Percentiles rank a stretch among this genome's conserved stretches.
Conservation (phyloP, 2,888 invertebrate genomes). For the Drosophila acutilabella region DNA sequence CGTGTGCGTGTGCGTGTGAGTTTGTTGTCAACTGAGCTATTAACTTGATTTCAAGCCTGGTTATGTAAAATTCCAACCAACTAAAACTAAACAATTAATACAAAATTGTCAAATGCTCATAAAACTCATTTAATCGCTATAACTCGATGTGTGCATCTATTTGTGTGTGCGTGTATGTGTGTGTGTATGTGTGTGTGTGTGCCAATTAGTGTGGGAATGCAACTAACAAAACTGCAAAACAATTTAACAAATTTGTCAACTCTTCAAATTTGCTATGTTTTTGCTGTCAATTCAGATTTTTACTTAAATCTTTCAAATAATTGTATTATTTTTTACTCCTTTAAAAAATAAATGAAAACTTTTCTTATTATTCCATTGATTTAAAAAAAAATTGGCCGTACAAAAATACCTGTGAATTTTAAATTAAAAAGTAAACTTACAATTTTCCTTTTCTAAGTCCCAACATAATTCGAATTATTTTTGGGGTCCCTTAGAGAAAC, state of each 20-base stretch:
- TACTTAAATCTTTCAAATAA: too few relatives aligned
- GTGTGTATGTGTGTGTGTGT: slow-evolving; percentile 2
- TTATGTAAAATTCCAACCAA: slow-evolving; percentile 51
- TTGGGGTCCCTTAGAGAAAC: too few relatives aligned
- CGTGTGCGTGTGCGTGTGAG: slow-evolving; percentile 8
- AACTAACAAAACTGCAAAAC: slow-evolving; percentile 17
- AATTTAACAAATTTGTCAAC: slow-evolving; percentile 28
- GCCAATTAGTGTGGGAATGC: slow-evolving; percentile 56
- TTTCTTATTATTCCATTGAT: too few relatives aligned
- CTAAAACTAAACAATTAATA: slow-evolving; percentile 38
- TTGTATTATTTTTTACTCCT: too few relatives aligned
- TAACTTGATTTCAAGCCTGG: slow-evolving; percentile 13
- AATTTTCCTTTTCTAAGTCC: too few relatives aligned
- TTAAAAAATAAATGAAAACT: too few relatives aligned
- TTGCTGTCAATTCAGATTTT: not conserved
- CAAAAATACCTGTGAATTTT: too few relatives aligned
- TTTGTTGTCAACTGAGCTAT: slow-evolving; percentile 42
- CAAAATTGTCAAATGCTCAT: slow-evolving; percentile 41
- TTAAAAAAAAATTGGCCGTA: too few relatives aligned
- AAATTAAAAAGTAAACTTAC: too few relatives aligned
- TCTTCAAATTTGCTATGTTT: not conserved
- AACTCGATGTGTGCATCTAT: slow-evolving; percentile 7
- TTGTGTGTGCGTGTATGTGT: not conserved
- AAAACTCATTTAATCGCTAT: slow-evolving; percentile 28
- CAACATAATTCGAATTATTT: too few relatives aligned